Evolutionary conservation across 1,140 invertebrate genomes (phyloP).

Genomic region (Mesaphorura yosii): DNA sequence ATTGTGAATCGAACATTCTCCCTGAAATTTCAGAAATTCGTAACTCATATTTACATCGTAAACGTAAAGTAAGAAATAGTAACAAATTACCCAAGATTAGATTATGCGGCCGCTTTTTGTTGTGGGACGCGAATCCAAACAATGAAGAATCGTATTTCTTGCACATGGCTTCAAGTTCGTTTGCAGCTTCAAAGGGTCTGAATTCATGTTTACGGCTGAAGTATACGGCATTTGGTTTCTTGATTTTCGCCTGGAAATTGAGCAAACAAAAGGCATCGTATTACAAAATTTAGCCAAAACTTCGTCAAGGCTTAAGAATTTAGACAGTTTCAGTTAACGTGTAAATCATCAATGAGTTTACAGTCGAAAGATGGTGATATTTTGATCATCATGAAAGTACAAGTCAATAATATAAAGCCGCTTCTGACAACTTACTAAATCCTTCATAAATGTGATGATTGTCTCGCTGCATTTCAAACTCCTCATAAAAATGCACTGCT

Average conservation of each 20-base stretch:
- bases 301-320: neutral
- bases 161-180: conserved; percentile 68
- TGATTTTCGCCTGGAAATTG: conserved; percentile 55
- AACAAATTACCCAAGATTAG: conserved; percentile 57
- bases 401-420: too few species aligned
- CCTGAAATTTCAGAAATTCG: conserved; percentile 38
- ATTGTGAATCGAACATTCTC: conserved; percentile 72
- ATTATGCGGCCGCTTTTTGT: conserved; percentile 90
- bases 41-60: conserved; percentile 8
- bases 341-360: conserved; percentile 3
- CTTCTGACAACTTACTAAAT: conserved; percentile 52
- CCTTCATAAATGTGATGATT: conserved; percentile 65
- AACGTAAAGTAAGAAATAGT: neutral
- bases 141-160: conserved; percentile 76
- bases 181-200: conserved; percentile 71
- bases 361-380: neutral
- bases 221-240: conserved; percentile 69
- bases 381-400: too few species aligned
- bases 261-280: conserved; percentile 22
- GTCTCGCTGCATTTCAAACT: conserved; percentile 70
- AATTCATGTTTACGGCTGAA: conserved; percentile 71
- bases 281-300: conserved; percentile 15
- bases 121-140: conserved; percentile 81
- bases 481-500: conserved; percentile 71
- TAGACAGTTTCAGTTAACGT: conserved; percentile 2